These are phyloP conservation scores for Capromys pilorides DNA, from an alignment of 2,797 vertebrate genomes.

Conservation along the genomic window DNA sequence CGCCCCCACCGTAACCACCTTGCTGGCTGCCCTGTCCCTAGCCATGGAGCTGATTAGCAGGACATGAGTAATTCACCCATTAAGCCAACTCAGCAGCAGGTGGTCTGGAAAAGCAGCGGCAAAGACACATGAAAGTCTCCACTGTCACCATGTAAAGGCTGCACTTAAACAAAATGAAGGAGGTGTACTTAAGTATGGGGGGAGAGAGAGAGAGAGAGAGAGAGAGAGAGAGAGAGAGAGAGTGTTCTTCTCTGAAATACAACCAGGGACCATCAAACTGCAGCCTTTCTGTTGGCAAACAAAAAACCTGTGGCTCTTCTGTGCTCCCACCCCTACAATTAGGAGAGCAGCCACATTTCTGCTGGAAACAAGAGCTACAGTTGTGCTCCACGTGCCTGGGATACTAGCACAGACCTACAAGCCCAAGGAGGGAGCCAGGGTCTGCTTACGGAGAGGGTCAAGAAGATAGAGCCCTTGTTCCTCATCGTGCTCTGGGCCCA, in stretches of 20 bases:
- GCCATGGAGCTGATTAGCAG: constrained; percentile 22
- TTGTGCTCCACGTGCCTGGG: background rate
- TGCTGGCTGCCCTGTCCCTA: background rate
- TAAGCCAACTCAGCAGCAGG: constrained; percentile 58
- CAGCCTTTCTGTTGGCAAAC: constrained; percentile 42
- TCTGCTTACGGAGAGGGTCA: accelerated
- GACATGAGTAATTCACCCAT: constrained; percentile 9
- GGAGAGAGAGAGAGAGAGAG: too few relatives aligned
- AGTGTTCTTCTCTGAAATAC: too few relatives aligned
- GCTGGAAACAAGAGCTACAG: constrained; percentile 19
- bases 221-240: too few relatives aligned
- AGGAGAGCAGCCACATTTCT: background rate
- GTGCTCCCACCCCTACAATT: background rate
- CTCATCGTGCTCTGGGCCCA: background rate
- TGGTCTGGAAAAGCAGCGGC: background rate
- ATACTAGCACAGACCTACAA: background rate
- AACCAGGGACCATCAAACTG: background rate
- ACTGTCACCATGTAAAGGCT: constrained; percentile 8
- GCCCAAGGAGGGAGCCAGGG: background rate
- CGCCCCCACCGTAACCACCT: background rate
- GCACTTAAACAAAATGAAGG: constrained; percentile 41
- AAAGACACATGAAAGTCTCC: constrained; percentile 26
- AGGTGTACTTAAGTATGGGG: too few relatives aligned
- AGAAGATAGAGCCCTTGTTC: accelerated
- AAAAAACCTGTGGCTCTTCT: background rate